phyloP scores from a whole-genome alignment of 2,888 invertebrate genomes.

The Amphimallon solstitiale region DNA sequence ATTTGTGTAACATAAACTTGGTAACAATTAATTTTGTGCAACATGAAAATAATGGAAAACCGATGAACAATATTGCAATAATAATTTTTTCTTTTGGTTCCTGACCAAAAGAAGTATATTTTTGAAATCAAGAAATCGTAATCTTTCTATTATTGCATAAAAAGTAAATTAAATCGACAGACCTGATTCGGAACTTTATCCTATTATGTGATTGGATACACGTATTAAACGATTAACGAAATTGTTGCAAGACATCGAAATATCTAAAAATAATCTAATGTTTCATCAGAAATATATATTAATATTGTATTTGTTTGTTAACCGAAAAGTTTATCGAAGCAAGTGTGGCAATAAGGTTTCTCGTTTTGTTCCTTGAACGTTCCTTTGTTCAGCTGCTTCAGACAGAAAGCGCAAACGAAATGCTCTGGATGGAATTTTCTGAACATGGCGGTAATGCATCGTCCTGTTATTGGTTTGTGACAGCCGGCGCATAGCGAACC shows the following conservation, averaged over 20 bases:
- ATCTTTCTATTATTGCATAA: too few species aligned
- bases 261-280: conserved; percentile 18
- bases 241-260: conserved; percentile 24
- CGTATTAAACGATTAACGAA: conserved; percentile 16
- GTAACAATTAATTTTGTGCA: too few species aligned
- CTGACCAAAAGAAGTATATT: too few species aligned
- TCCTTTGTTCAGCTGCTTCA: conserved; percentile 97
- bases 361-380: conserved; percentile 99
- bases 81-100: too few species aligned
- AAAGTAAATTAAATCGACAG: too few species aligned
- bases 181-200: too few species aligned
- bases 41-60: too few species aligned
- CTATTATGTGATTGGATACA: conserved; percentile 16
- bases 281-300: background rate
- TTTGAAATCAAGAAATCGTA: too few species aligned
- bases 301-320: conserved; percentile 67
- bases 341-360: conserved; percentile 97
- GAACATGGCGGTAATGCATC: conserved; percentile 99
- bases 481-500: conserved; percentile 98
- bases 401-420: conserved; percentile 99
- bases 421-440: conserved; percentile 99
- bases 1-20: too few species aligned
- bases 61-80: too few species aligned
- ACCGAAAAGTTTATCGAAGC: conserved; percentile 97
- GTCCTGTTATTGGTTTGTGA: conserved; percentile 95